Base-by-base conservation (phyloP, 2,888 invertebrate genomes). In the Thymelicus lineola region DNA sequence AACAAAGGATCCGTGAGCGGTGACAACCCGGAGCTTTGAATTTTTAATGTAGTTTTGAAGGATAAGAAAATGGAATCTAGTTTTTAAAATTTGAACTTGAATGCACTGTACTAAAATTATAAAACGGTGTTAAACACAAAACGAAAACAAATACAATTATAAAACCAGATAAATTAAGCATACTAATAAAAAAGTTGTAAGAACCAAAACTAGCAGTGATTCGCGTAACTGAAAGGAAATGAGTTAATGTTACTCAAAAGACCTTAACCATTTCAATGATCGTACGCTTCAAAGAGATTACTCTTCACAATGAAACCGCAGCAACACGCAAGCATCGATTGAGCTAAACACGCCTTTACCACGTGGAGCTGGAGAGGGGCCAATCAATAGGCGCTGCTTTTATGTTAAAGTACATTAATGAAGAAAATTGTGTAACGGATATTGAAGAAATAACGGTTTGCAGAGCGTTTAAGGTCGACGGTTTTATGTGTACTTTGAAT, bases 301-400 rank as follows among this genome's bases (percentile, higher is more conserved):
- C 58, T 38, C 38, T 36, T 58, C 15, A 58, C 58, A 58, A 58
- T 58, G 38, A 38, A 58, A 58, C 58, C 58, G 58, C 58, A 58
- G 55, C 55, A 55, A 55, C 58, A 58, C 55, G 55, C 55, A 38
- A 58, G 58, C 58, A 58, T 38, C 58, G 58, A 58, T 58, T 58
- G 58, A 58, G 38, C 58, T 58, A 58, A 58, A 58, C 58, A 58
- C 58, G 55, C 55, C 17, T n/a, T n/a, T n/a, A 17, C 38, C 55
- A 15, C 58, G 58, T 38, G 55, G 38, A 38, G 58, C 58, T 58
- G 58, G 58, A 58, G 38, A 58, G 38, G 58, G 9, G 58, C 58
- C 58, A 58, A 58, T 58, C 38, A 36, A 58, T 58, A 58, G 58
- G 55, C 36, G 55, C 36, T 38, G 36, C 36, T 38, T 36, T 58